These are phyloP conservation scores for Cinclus cinclus DNA, from an alignment of 2,113 vertebrate genomes.

Conservation along the genomic window DNA sequence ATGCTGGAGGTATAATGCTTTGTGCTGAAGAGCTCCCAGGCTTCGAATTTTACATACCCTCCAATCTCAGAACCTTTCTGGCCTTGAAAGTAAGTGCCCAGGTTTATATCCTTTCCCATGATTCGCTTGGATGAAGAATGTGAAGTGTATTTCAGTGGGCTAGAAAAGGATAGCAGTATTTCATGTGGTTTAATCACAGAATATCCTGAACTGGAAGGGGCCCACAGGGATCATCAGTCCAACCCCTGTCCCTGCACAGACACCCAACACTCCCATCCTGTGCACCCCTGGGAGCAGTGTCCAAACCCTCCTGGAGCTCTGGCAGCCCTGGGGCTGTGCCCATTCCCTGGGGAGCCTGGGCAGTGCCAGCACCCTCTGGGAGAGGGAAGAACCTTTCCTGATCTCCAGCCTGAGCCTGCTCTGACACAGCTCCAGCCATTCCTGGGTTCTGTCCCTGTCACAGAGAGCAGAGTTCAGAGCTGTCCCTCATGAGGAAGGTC, in stretches of 20 bases:
- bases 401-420: accelerated
- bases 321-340: accelerated
- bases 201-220: neutral
- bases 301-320: neutral
- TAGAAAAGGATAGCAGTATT: neutral
- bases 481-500: accelerated
- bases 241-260: neutral
- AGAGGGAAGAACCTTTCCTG: accelerated
- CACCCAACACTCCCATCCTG: neutral
- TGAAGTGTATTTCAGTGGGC: neutral
- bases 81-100: neutral
- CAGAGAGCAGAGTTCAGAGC: neutral
- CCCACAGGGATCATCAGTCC: accelerated
- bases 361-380: neutral
- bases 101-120: neutral
- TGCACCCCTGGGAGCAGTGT: accelerated
- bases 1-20: neutral
- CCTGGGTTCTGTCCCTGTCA: accelerated
- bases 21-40: neutral
- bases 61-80: neutral
- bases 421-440: accelerated
- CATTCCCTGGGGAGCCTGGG: neutral
- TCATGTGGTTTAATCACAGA: neutral
- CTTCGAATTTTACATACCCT: neutral
- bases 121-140: neutral